phyloP scores from a whole-genome alignment of 1,140 invertebrate species.

The Colletes latitarsis region DNA sequence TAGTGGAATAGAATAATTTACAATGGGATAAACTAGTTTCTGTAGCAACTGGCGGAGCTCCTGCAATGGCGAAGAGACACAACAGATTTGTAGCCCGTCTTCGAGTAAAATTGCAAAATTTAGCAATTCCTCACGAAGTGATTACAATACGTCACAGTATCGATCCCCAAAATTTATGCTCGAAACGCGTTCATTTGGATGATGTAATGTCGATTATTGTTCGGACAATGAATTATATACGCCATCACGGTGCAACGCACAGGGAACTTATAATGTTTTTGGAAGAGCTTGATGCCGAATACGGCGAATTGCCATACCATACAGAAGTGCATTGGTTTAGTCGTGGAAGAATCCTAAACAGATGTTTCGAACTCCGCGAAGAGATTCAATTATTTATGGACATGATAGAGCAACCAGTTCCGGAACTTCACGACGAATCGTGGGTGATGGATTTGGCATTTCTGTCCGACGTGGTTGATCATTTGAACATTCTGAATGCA shows the following conservation, averaged over 20 bases:
- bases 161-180: not conserved
- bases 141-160: not conserved
- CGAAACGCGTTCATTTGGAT: not conserved
- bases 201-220: not conserved
- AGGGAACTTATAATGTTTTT: not conserved
- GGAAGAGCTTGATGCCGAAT: not conserved
- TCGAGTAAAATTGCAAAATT: not conserved
- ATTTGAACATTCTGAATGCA: not conserved
- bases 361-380: not conserved
- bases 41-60: not conserved
- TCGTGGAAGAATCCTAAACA: not conserved
- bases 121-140: not conserved
- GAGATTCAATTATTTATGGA: not conserved
- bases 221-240: not conserved
- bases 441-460: not conserved
- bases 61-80: not conserved
- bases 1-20: not conserved
- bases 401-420: not conserved
- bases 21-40: not conserved
- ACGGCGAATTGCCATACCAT: not conserved
- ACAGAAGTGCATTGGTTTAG: not conserved
- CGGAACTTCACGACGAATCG: not conserved
- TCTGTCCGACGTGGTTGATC: not conserved
- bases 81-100: not conserved
- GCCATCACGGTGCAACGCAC: not conserved